Percentiles rank a stretch among this genome's conserved stretches.
phyloP scores from a whole-genome alignment of 2,113 vertebrate genomes.

The Protobothrops flavoviridis region DNA sequence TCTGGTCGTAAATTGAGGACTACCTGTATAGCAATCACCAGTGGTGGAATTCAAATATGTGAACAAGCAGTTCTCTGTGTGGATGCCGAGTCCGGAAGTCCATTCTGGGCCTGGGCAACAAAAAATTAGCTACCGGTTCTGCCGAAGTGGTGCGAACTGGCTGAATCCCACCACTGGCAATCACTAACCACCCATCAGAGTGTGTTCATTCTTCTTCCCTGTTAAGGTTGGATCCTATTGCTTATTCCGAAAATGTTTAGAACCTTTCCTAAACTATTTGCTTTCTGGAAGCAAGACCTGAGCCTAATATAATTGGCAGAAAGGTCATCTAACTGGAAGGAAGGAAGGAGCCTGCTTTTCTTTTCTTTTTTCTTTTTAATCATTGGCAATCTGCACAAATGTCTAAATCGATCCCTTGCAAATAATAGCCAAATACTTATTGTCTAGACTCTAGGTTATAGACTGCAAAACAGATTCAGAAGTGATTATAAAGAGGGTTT shows the following conservation, averaged over 20 bases:
- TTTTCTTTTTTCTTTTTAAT: background rate
- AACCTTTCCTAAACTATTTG: slow-evolving; percentile 35
- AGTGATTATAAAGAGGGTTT: slow-evolving; percentile 27
- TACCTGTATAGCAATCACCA: background rate
- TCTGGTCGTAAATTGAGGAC: background rate
- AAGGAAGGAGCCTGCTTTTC: background rate
- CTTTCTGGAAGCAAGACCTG: slow-evolving; percentile 43
- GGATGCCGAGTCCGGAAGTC: too few relatives aligned
- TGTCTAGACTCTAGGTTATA: slow-evolving; percentile 1
- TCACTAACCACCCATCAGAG: slow-evolving; percentile 1
- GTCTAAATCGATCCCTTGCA: slow-evolving; percentile 32
- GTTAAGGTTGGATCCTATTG: background rate
- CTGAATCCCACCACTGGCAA: too few relatives aligned
- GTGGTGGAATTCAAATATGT: too few relatives aligned
- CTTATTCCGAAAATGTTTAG: slow-evolving; percentile 41
- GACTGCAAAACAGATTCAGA: slow-evolving; percentile 21
- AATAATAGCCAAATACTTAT: slow-evolving; percentile 28
- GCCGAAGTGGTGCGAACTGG: too few relatives aligned
- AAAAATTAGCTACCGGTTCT: too few relatives aligned
- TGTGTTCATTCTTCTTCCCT: slow-evolving; percentile 42
- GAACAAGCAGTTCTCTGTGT: too few relatives aligned
- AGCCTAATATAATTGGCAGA: slow-evolving; percentile 48
- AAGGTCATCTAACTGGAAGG: slow-evolving; percentile 32
- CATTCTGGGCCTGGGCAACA: too few relatives aligned
- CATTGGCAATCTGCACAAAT: slow-evolving; percentile 32